These are phyloP conservation scores for Microcebus murinus DNA, from an alignment of 2,113 vertebrate genomes.

Conservation along the genomic window DNA sequence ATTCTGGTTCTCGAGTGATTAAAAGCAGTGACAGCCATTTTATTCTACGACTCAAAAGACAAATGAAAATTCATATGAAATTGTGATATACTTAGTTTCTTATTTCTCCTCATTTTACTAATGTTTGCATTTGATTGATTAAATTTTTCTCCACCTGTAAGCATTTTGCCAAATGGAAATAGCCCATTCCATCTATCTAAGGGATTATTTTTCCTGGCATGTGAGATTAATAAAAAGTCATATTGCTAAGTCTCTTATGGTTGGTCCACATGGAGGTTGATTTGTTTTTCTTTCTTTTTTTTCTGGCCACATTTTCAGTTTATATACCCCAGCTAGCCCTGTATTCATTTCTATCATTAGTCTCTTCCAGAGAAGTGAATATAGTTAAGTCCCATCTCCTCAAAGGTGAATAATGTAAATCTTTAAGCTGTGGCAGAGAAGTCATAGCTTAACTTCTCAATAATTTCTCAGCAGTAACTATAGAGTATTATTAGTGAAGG, in stretches of 20 bases:
- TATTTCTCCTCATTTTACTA: conserved; percentile 72
- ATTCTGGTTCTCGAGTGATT: conserved; percentile 67
- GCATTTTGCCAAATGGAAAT: conserved; percentile 81
- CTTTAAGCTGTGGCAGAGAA: conserved; percentile 42
- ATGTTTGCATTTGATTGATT: conserved; percentile 77
- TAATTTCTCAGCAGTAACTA: conserved; percentile 42
- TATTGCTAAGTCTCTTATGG: conserved; percentile 67
- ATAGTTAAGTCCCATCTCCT: background rate
- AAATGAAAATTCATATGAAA: conserved; percentile 67
- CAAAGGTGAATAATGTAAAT: background rate
- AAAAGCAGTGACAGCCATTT: conserved; percentile 65
- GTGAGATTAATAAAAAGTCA: conserved; percentile 79
- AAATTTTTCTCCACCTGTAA: conserved; percentile 75
- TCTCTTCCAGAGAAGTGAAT: conserved; percentile 62
- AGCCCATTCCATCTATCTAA: conserved; percentile 80
- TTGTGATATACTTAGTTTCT: conserved; percentile 51
- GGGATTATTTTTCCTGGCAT: conserved; percentile 73
- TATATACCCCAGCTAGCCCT: conserved; percentile 10
- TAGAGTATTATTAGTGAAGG: conserved; percentile 36
- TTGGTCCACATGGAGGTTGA: conserved; percentile 66
- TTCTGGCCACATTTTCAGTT: conserved; percentile 58
- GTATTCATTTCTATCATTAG: conserved; percentile 62
- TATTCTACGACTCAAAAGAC: conserved; percentile 62
- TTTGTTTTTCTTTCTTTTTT: conserved; percentile 33
- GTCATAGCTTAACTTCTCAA: background rate